phyloP scores from a whole-genome alignment of 2,113 vertebrate species.

The Gnathonemus echidnorhynchus region DNA sequence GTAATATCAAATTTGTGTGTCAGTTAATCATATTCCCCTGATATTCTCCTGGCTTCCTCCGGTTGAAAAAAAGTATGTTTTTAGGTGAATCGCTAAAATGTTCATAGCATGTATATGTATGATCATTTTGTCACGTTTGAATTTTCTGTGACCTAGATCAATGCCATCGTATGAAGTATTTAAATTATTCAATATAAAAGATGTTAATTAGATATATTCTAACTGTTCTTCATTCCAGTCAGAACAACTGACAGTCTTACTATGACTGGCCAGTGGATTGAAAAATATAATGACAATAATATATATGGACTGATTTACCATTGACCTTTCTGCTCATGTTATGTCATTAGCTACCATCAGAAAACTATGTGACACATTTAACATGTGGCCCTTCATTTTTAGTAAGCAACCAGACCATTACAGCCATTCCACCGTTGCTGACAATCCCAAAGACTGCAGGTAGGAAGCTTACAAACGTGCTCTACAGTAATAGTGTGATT shows the following conservation, averaged over 20 bases:
- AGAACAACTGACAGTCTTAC: background rate
- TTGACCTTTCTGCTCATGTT: background rate
- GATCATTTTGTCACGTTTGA: background rate
- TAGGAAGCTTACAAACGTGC: slow-evolving; percentile 18
- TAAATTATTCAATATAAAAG: background rate
- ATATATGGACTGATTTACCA: background rate
- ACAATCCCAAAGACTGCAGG: slow-evolving; percentile 33
- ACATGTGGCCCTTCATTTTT: background rate
- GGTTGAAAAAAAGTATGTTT: background rate
- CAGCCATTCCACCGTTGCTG: slow-evolving; percentile 28
- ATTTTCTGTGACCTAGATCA: background rate
- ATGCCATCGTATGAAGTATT: background rate
- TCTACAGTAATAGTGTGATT: background rate
- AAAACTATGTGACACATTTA: background rate
- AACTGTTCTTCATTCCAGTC: background rate
- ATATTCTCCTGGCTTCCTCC: background rate
- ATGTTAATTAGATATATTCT: background rate
- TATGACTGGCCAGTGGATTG: background rate
- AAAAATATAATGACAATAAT: background rate
- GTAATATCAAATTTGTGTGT: background rate
- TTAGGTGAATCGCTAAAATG: background rate
- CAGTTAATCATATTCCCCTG: background rate
- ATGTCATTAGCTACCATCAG: background rate
- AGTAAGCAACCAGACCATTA: slow-evolving; percentile 20
- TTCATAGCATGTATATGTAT: background rate